These are phyloP conservation scores for Linnaemya vulpina DNA, from an alignment of 2,888 invertebrate genomes.

Conservation along the genomic window DNA sequence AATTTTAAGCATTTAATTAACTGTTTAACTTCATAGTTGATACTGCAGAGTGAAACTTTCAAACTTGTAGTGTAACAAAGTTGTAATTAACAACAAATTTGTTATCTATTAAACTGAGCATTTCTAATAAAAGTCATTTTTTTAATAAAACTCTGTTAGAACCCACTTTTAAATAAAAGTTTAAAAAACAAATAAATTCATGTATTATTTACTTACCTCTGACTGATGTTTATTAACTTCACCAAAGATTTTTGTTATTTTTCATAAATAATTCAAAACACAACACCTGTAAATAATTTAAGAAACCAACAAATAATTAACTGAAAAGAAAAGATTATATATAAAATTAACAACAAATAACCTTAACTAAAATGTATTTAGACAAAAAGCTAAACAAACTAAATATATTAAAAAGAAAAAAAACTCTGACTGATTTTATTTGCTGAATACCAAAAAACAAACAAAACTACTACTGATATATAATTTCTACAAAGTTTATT, in stretches of 20 bases:
- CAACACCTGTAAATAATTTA: conserved; percentile 57
- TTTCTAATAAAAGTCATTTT: background rate
- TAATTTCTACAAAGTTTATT: conserved; percentile 33
- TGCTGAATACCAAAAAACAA: conserved; percentile 65
- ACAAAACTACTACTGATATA: conserved; percentile 16
- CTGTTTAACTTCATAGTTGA: background rate
- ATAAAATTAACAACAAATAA: conserved; percentile 10
- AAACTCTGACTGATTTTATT: conserved; percentile 69
- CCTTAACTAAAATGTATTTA: conserved; percentile 34
- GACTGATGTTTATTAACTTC: conserved; percentile 65
- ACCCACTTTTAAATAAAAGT: background rate
- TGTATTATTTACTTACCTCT: conserved; percentile 27
- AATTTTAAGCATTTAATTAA: conserved; percentile 18
- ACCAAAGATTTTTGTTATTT: conserved; percentile 61
- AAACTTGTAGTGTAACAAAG: too few species aligned
- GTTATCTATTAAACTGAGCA: background rate
- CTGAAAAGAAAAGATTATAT: too few species aligned
- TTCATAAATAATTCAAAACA: conserved; percentile 28
- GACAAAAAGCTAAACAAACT: conserved; percentile 45
- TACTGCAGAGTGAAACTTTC: conserved; percentile 10
- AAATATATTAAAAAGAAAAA: conserved; percentile 2
- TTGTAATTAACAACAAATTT: too few species aligned
- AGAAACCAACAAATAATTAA: conserved; percentile 31
- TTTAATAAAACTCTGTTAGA: background rate
- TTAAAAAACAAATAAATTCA: background rate